phyloP scores from a whole-genome alignment of 2,888 invertebrate genomes.

The Clitarchus hookeri region DNA sequence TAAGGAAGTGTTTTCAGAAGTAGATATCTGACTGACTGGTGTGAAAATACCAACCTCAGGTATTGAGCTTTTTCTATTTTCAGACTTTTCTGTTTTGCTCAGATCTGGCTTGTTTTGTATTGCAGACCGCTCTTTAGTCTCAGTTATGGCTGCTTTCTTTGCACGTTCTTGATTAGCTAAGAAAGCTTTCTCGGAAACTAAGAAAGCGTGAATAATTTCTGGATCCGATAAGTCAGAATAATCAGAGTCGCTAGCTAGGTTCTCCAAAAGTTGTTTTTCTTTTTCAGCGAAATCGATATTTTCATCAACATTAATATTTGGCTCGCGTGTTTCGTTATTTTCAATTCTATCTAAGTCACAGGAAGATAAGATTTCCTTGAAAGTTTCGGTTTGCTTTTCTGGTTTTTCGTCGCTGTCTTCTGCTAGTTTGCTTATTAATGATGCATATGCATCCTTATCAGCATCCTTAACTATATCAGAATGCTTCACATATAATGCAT shows the following conservation, averaged over 20 bases:
- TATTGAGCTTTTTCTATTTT: neutral
- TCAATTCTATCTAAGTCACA: neutral
- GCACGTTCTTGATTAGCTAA: neutral
- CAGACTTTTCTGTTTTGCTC: neutral
- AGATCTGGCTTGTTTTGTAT: neutral
- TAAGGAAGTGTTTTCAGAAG: slow-evolving; percentile 15
- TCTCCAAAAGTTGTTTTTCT: neutral
- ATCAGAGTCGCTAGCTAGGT: neutral
- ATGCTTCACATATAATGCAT: neutral
- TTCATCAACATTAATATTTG: neutral
- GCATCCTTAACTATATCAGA: slow-evolving; percentile 29
- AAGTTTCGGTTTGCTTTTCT: neutral
- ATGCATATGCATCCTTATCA: slow-evolving; percentile 29
- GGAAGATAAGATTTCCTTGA: neutral
- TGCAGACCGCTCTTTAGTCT: neutral
- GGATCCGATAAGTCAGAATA: slow-evolving; percentile 2
- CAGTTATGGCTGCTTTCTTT: neutral
- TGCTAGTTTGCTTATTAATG: slow-evolving; percentile 16
- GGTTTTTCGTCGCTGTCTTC: neutral
- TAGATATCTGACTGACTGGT: neutral
- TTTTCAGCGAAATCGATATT: neutral
- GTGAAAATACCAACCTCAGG: neutral
- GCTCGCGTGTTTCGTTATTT: neutral
- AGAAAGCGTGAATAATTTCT: neutral
- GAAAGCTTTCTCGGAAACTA: neutral